phyloP scores from a whole-genome alignment of 1,140 invertebrate species.

The Holotrichia oblita region DNA sequence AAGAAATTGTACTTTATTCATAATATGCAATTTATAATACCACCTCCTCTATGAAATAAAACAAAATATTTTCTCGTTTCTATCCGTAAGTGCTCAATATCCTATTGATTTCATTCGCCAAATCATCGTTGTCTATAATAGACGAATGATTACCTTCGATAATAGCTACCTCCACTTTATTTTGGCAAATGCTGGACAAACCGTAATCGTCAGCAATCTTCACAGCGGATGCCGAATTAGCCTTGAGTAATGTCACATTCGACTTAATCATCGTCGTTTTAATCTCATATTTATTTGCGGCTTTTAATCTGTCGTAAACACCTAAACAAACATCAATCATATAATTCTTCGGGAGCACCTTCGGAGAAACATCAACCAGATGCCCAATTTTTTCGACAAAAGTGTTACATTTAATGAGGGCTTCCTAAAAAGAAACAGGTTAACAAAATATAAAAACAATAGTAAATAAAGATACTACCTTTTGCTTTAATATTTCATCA shows the following conservation, averaged over 20 bases:
- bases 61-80: too few species aligned
- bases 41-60: too few species aligned
- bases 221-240: conserved; percentile 64
- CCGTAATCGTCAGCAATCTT: conserved; percentile 71
- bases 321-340: neutral
- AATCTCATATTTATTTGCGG: conserved; percentile 66
- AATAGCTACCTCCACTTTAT: conserved; percentile 64
- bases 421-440: neutral
- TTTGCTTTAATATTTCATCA: conserved; percentile 65
- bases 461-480: conserved; percentile 50
- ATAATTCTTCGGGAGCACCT: neutral
- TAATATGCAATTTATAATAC: too few species aligned
- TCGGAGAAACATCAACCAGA: neutral
- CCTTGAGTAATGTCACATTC: conserved; percentile 67
- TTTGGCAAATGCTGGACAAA: conserved; percentile 65
- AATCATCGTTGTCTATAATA: conserved; percentile 72
- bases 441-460: neutral
- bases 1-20: too few species aligned
- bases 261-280: conserved; percentile 68
- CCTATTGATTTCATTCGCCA: conserved; percentile 67
- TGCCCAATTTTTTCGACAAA: neutral
- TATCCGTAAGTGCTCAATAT: neutral
- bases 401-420: neutral
- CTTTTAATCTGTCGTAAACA: conserved; percentile 58
- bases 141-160: conserved; percentile 76